Conservation (phyloP, 2,113 vertebrate species). For the Peromyscus californicus region DNA sequence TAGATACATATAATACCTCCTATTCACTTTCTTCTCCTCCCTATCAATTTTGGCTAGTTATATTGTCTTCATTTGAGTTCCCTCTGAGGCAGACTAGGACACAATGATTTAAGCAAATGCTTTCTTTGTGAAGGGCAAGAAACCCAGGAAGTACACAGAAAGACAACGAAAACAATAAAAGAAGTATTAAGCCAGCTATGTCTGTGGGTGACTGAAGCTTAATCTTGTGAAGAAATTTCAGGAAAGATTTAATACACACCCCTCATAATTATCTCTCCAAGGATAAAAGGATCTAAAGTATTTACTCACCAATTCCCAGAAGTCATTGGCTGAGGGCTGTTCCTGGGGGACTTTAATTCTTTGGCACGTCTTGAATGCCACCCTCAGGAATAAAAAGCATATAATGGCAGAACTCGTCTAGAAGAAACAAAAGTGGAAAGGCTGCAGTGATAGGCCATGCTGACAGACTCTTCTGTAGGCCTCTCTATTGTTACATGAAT, state of each 20-base stretch:
- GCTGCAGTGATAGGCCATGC: neutral
- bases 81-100: slow-evolving; percentile 5
- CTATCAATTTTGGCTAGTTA: slow-evolving; percentile 63
- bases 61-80: slow-evolving; percentile 53
- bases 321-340: slow-evolving; percentile 57
- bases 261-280: neutral
- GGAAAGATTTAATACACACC: slow-evolving; percentile 38
- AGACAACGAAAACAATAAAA: slow-evolving; percentile 60
- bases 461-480: neutral
- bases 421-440: slow-evolving; percentile 41
- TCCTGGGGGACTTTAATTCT: slow-evolving; percentile 40
- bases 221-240: slow-evolving; percentile 59
- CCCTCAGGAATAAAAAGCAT: slow-evolving; percentile 16
- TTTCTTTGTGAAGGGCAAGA: slow-evolving; percentile 61
- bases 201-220: slow-evolving; percentile 55
- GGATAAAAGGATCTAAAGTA: slow-evolving; percentile 43
- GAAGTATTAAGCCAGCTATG: slow-evolving; percentile 21
- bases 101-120: slow-evolving; percentile 37
- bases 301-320: slow-evolving; percentile 53
- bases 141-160: slow-evolving; percentile 15
- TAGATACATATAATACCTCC: slow-evolving; percentile 44
- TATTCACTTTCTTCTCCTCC: neutral
- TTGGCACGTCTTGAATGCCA: slow-evolving; percentile 37
- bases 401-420: slow-evolving; percentile 23
- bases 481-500: neutral